These are phyloP conservation scores for Electrona antarctica DNA, from an alignment of 2,113 vertebrate species.

Conservation along the genomic window DNA sequence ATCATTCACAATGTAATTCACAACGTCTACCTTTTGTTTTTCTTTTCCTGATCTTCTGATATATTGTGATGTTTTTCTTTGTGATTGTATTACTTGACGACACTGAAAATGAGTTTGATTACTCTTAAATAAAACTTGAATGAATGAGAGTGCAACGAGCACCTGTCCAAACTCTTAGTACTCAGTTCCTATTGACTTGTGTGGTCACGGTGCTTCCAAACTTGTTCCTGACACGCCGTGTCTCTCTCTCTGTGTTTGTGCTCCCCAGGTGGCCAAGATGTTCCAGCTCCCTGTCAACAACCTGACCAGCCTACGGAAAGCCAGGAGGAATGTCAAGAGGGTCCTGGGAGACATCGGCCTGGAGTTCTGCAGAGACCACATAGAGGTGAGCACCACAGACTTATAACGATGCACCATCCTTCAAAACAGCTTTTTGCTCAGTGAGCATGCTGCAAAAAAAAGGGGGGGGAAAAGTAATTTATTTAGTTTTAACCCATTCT, in stretches of 20 bases:
- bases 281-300: slow-evolving; percentile 99
- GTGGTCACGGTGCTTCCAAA: background rate
- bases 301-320: slow-evolving; percentile 98
- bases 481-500: too few species aligned
- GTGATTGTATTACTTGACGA: too few species aligned
- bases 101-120: too few species aligned
- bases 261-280: slow-evolving; percentile 91
- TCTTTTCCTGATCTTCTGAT: too few species aligned
- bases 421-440: background rate
- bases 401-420: background rate
- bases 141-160: too few species aligned
- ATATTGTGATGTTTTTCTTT: too few species aligned
- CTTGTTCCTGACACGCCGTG: slow-evolving; percentile 22
- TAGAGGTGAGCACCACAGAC: slow-evolving; percentile 83
- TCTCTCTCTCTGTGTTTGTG: slow-evolving; percentile 48
- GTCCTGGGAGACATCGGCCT: slow-evolving; percentile 98
- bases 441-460: too few species aligned
- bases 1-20: too few species aligned
- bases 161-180: slow-evolving; percentile 2
- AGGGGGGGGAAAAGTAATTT: too few species aligned
- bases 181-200: too few species aligned
- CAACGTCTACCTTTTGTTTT: too few species aligned
- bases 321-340: slow-evolving; percentile 98
- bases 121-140: too few species aligned
- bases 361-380: slow-evolving; percentile 97